A percentile compares a stretch with the other conserved stretches of the same genome.
Evolutionary conservation across 2,888 invertebrate genomes (phyloP).

Genomic region (Venustoraphidia nigricollis): DNA sequence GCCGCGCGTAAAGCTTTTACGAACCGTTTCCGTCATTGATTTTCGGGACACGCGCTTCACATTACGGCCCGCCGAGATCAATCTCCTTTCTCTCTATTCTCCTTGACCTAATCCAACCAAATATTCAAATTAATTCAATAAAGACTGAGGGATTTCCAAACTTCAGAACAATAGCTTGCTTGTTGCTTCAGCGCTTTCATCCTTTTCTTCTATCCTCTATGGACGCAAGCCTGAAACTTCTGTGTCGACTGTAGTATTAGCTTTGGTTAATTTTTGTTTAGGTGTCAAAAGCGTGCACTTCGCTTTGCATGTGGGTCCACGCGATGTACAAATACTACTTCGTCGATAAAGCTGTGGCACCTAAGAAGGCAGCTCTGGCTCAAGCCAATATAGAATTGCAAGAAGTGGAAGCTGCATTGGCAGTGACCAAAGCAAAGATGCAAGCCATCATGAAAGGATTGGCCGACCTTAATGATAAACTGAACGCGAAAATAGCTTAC

Average conservation of each 20-base stretch:
- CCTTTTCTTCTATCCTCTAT: no score
- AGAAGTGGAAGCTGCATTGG: slow-evolving; percentile 47
- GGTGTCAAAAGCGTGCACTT: slow-evolving; percentile 67
- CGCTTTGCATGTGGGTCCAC: slow-evolving; percentile 78
- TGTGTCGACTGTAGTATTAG: background rate
- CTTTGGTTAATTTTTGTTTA: slow-evolving; percentile 18
- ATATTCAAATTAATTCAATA: no score
- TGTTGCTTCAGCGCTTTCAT: no score
- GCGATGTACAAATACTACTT: slow-evolving; percentile 89
- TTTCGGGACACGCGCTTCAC: no score
- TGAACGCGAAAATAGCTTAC: slow-evolving; percentile 55
- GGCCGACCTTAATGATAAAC: slow-evolving; percentile 52
- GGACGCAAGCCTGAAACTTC: no score
- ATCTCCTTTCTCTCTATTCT: no score
- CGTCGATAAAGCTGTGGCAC: slow-evolving; percentile 67
- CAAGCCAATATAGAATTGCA: slow-evolving; percentile 53
- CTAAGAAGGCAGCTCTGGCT: slow-evolving; percentile 72
- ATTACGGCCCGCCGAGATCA: no score
- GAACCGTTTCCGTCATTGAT: no score
- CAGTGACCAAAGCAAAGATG: slow-evolving; percentile 62
- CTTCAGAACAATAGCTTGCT: no score
- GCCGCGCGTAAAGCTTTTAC: no score
- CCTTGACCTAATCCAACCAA: no score
- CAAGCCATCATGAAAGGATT: slow-evolving; percentile 62
- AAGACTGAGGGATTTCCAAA: no score